Evolutionary conservation across 1,140 invertebrate genomes (phyloP), one percentile per base, ranked within the genome.

Genomic region (Spodoptera frugiperda): DNA sequence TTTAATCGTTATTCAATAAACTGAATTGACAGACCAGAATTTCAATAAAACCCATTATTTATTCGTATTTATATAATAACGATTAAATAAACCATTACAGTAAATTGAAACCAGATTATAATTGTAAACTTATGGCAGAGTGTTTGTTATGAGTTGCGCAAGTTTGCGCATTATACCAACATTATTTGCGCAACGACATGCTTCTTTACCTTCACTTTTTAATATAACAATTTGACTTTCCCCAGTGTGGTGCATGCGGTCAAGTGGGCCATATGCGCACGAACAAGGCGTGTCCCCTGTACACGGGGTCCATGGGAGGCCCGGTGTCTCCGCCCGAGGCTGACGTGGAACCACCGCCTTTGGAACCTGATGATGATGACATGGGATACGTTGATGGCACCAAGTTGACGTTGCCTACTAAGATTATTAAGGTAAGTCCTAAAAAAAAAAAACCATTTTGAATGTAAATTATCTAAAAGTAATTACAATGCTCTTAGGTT

Each of bases 271-370:
- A 97, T 82, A 97, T 97, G 96, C 95, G 98, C 59, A 99, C 99
- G 0, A 99, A 99, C 91, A 99, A 99, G 90, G 97, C 98, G 0
- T 99, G 99, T 94, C 99, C 99, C 0, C 91, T 98, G 51, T 99
- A 99, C 90, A 97, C 98, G 46, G 96, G 96, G 30, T 94, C 95
- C 59, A 94, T 95, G 59, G 96, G 95, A 94, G 79, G 94, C 93
- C 80, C 94, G 92, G 94, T 95, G n/a, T 99, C 99, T 85, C 97
- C 98, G 54, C 96, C 96, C 15, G 95, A 96, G 71, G 93, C 95
- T 17, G 96, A 96, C 95, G 82, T 94, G 94, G 78, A 96, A 95
- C 79, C 95, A 93, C 95, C 96, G 49, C 95, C 84, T 2, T 87
- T 97, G 0, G 97, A 96, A 63, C 95, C 95, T 0, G 96, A 97